Base-by-base conservation (phyloP, 2,797 vertebrate genomes). In the Basileuterus tristriatus region DNA sequence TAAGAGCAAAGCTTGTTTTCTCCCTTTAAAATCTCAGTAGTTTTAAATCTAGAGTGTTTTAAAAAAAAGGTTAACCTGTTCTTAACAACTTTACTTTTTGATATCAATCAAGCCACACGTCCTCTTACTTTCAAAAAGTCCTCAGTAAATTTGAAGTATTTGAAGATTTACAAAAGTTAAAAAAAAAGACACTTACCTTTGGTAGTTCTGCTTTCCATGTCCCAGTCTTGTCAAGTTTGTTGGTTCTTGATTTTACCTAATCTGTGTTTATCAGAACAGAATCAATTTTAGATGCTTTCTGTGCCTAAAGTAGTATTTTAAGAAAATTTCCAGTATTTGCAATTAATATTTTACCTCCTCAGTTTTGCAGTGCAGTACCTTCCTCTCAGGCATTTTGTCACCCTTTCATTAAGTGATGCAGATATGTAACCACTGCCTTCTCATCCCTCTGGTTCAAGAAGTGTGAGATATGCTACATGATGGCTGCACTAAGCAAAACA, bases 191-290 rank as follows among this genome's bases (percentile, higher is more conserved):
- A 82, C 88, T 95, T 82, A 94, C 83, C 76, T 65, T 62, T 85
- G 32, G 26, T 46, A 52, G 50, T 41, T 88, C 30, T 80, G 71
- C n/a, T 39, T 70, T 62, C 34, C 27, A 17, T 37, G 20, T 44
- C 43, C 27, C 46, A 55, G 15, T 41, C 71, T 76, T 70, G 69
- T 63, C 71, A 75, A 34, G 16, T 65, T 83, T 90, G 29, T 34
- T 34, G 21, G 30, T 71, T 82, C 83, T 69, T 39, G 22, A 53
- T 52, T 90, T 90, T 76, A 83, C 58, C 75, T 69, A n/a, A 72
- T 92, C 71, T 83, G 58, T 68, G 24, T 83, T 94, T 78, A 68
- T 58, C 68, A 91, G 71, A 95, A 92, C 34, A 88, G 11, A 86
- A 92, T 78, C 14, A 24, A 59, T 79, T 88, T 81, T n/a, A 83